Evolutionary conservation across 2,113 vertebrate genomes (phyloP), one percentile per base, ranked within the genome.

Genomic region (Gopherus flavomarginatus): DNA sequence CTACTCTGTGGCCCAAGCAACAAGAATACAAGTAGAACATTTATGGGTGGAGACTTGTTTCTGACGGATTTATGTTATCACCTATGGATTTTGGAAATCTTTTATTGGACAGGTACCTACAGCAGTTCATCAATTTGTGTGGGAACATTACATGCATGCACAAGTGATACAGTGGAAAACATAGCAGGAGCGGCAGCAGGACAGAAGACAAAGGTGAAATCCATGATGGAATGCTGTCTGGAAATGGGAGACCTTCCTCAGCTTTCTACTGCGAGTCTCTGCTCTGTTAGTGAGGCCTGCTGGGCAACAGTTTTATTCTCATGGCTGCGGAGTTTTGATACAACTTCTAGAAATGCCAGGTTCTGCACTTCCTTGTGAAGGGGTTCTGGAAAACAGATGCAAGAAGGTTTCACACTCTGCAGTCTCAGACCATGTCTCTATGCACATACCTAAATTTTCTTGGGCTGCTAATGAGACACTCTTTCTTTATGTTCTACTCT

Each of bases 291-390:
- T 47, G 98, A 99, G 77, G 99, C 99, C 98, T 99, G 99, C 87
- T 99, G 99, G 72, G 99, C 99, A 44, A 99, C 99, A 65, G 99
- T 99, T 98, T 99, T 99, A 99, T 99, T 99, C 97, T 99, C 99
- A 4, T 99, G 99, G 94, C 99, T 98, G 90, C 99, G 98, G 92
- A 99, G 99, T 97, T 99, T 99, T 87, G 99, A 99, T 91, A 99
- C 95, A n/a, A 99, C 99, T 82, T 99, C 99, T 95, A 99, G 98
- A 95, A 99, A 99, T 0, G 99, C 98, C 98, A 99, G 97, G 97
- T 98, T 98, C 97, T 99, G 99, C 81, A 99, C 99, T 98, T 99
- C 99, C 97, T 99, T 99, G 94, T 99, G 98, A 52, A 99, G 98
- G 93, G 97, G 95, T 56, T 98, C 98, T 99, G 97, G 81, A 97